Evolutionary conservation across 1,140 invertebrate species (phyloP), one percentile per base, ranked within the genome.

Genomic region (Drosophila punjabiensis): DNA sequence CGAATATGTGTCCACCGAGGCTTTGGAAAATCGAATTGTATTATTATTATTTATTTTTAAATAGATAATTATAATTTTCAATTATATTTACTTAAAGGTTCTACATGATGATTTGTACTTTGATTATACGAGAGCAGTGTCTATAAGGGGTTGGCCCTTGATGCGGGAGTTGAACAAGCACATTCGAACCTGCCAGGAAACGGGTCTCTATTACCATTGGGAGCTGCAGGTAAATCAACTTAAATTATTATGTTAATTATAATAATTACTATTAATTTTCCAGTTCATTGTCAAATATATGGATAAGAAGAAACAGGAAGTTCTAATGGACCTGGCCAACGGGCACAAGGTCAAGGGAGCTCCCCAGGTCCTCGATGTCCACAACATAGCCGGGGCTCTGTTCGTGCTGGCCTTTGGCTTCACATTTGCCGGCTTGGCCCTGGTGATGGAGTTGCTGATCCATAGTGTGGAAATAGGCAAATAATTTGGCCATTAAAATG

Each of bases 61-160:
- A 60, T n/a, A 20, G 11, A 28, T 13, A 50, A 13, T 33, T 10
- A 0, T 6, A 13, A 30, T 13, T 7, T 20, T 14, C 56, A 5
- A 37, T 5, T 10, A 9, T 0, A 20, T 13, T 7, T n/a, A 14
- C 1, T 9, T 4, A 35, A 37, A 88, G 85, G 82, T 89, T n/a
- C 14, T 87, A 8, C 83, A 71, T 11, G 92, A 93, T 35, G 90
- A 93, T 70, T 52, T 93, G 0, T 93, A 92, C 28, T 91, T 91
- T 43, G 92, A 93, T 61, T 93, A 84, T 77, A 93, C 92, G 5
- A 61, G 90, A 13, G 92, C 87, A 9, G 82, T 93, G 5, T 73
- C 90, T 6, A 90, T 93, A 41, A 73, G 90, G 6, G 92, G 92
- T 13, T 93, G 92, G 92, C 68, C 71, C 0, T 13, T 93, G 24